These are phyloP conservation scores for Zaprionus camerounensis DNA, from an alignment of 1,140 invertebrate species.

Conservation along the genomic window DNA sequence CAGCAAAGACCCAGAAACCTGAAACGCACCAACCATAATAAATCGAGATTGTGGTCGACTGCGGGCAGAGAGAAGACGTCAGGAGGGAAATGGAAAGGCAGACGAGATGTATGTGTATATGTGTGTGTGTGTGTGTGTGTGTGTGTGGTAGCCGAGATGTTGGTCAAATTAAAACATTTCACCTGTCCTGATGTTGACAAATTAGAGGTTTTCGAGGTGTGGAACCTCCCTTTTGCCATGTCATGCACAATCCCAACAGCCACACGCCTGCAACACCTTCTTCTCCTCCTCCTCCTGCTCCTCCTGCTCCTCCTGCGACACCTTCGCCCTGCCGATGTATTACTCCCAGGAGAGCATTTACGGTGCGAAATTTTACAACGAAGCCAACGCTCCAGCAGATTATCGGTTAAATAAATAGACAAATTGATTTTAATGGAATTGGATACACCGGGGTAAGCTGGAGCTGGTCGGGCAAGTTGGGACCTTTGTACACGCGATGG, in stretches of 20 bases:
- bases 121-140: conserved; percentile 27
- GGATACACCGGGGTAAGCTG: conserved; percentile 49
- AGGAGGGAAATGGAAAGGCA: background rate
- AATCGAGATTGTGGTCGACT: conserved; percentile 11
- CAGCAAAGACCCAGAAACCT: conserved; percentile 32
- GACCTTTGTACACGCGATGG: conserved; percentile 8
- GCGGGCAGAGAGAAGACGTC: background rate
- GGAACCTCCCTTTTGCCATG: conserved; percentile 19
- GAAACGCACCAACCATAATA: conserved; percentile 28
- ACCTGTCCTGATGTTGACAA: conserved; percentile 74
- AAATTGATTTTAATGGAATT: conserved; percentile 83
- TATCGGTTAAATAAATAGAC: conserved; percentile 82
- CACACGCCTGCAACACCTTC: background rate
- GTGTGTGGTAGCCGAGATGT: conserved; percentile 33
- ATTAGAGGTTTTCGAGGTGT: conserved; percentile 68
- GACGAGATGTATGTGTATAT: background rate
- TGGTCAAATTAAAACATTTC: conserved; percentile 62
- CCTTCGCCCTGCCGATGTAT: background rate
- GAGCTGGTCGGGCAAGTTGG: background rate
- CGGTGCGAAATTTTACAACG: conserved; percentile 58
- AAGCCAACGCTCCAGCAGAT: conserved; percentile 64
- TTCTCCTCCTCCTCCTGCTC: background rate
- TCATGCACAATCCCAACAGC: conserved; percentile 38
- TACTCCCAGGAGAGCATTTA: conserved; percentile 24
- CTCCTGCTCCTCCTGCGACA: conserved; percentile 6